A percentile compares a stretch with the other conserved stretches of the same genome.
Evolutionary conservation across 1,140 invertebrate genomes (phyloP).

Genomic region (Cyclina sinensis): DNA sequence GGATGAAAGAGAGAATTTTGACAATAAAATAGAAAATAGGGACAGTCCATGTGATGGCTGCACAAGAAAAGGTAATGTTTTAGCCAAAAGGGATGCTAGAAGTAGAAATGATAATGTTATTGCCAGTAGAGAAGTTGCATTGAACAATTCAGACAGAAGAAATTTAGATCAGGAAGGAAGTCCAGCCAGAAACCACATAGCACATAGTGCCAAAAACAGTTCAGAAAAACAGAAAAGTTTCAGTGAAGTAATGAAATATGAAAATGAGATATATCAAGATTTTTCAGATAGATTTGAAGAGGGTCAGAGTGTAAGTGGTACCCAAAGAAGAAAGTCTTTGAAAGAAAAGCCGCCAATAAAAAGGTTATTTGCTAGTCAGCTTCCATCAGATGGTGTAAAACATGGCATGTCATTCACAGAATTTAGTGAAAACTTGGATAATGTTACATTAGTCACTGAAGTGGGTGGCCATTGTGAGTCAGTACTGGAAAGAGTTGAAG

Average conservation of each 20-base stretch:
- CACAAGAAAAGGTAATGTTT: too few species aligned
- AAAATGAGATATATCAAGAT: too few species aligned
- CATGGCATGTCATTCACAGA: background rate
- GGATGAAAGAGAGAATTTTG: constrained; percentile 2
- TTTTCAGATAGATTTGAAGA: background rate
- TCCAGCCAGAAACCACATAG: too few species aligned
- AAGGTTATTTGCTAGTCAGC: constrained; percentile 33
- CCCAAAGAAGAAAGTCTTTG: background rate
- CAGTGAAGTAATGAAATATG: background rate
- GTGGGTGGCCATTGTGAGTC: too few species aligned
- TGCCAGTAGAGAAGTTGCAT: too few species aligned
- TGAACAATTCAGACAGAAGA: too few species aligned
- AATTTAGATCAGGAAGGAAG: too few species aligned
- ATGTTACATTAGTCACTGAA: too few species aligned
- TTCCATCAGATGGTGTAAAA: background rate
- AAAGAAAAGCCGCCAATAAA: constrained; percentile 31
- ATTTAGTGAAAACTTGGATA: background rate
- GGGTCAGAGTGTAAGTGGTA: background rate
- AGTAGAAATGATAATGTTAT: background rate
- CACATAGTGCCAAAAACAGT: too few species aligned
- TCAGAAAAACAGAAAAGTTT: background rate
- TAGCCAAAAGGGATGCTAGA: too few species aligned
- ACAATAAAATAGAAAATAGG: background rate
- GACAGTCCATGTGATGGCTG: background rate
- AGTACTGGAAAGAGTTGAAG: background rate